phyloP scores from a whole-genome alignment of 1,140 invertebrate genomes.

The Ridgeia piscesae region DNA sequence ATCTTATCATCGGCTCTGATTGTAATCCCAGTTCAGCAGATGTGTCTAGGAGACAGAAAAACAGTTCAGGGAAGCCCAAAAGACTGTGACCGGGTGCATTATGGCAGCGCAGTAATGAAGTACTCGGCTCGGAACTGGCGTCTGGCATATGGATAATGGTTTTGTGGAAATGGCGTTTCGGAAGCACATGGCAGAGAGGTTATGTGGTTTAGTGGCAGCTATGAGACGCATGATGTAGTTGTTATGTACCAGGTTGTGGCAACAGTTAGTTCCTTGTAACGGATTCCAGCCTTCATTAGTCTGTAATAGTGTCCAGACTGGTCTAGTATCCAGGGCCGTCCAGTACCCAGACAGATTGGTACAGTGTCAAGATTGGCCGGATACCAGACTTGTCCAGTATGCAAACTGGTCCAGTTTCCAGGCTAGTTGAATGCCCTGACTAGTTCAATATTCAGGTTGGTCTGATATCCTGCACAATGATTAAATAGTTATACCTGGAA shows the following conservation, averaged over 20 bases:
- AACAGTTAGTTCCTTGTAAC: background rate
- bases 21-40: background rate
- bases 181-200: constrained; percentile 3
- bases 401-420: too few species aligned
- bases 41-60: background rate
- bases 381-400: too few species aligned
- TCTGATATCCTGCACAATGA: too few species aligned
- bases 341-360: too few species aligned
- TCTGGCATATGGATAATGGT: background rate
- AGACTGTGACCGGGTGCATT: background rate
- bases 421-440: too few species aligned
- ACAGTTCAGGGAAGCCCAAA: background rate
- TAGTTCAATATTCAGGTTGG: too few species aligned
- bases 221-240: background rate
- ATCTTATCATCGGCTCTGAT: background rate
- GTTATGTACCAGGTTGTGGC: background rate
- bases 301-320: background rate
- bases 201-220: background rate
- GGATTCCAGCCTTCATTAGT: background rate
- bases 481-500: too few species aligned
- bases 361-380: too few species aligned
- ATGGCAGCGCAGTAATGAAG: background rate
- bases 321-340: background rate
- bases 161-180: background rate
- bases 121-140: background rate